Conservation (phyloP, 2,888 invertebrate species). For the Oxystoma pomonae region DNA sequence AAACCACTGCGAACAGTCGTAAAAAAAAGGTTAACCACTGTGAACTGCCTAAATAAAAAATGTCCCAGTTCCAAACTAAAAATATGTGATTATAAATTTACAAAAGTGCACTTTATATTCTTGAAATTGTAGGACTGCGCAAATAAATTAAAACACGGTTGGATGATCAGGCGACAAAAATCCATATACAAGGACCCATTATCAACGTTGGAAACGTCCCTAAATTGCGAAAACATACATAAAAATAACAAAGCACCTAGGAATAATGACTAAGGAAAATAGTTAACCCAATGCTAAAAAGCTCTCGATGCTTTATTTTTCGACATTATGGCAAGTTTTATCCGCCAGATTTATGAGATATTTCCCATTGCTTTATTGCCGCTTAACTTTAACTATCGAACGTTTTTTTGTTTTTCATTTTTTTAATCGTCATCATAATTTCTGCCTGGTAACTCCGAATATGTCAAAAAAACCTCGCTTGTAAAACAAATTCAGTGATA, state of each 20-base stretch:
- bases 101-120: too few species aligned
- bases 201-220: too few species aligned
- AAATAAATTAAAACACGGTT: background rate
- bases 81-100: too few species aligned
- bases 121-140: too few species aligned
- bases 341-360: conserved; percentile 1
- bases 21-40: too few species aligned
- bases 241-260: conserved; percentile 33
- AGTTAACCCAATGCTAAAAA: conserved; percentile 27
- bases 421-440: background rate
- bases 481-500: too few species aligned
- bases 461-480: too few species aligned
- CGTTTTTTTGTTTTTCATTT: background rate
- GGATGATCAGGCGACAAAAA: background rate
- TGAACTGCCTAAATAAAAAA: too few species aligned
- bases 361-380: conserved; percentile 1
- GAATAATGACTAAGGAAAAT: conserved; percentile 30
- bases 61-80: too few species aligned
- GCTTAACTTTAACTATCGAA: background rate
- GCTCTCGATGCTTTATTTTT: conserved; percentile 26
- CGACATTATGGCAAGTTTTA: conserved; percentile 4
- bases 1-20: too few species aligned
- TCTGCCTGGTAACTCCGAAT: background rate
- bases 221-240: conserved; percentile 34
- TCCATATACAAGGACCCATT: background rate